These are phyloP conservation scores for Thunnus albacares DNA, from an alignment of 2,797 vertebrate species.

Conservation along the genomic window DNA sequence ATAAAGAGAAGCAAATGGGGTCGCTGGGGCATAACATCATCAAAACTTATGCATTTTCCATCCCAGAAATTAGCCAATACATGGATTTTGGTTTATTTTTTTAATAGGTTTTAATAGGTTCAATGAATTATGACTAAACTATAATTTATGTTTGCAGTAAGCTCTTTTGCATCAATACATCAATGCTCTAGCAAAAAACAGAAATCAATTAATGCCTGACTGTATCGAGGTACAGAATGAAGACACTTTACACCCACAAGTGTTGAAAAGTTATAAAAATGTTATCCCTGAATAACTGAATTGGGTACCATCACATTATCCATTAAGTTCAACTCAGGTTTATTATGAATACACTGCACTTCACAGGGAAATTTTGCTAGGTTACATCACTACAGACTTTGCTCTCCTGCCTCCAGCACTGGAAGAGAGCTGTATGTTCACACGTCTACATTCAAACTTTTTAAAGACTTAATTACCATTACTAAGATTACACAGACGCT, in stretches of 20 bases:
- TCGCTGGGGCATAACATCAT: constrained; percentile 2
- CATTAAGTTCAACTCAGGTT: not conserved
- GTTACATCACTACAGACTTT: constrained; percentile 32
- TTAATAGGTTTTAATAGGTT: not conserved
- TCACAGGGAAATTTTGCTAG: constrained; percentile 13
- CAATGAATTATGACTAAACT: not conserved
- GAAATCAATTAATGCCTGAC: not conserved
- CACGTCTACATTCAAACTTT: constrained; percentile 36
- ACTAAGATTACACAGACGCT: not conserved
- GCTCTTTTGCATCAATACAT: not conserved
- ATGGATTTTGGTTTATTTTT: not conserved
- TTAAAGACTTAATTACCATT: constrained; percentile 38
- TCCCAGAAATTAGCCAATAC: not conserved
- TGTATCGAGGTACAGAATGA: not conserved
- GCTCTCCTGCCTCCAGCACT: constrained; percentile 17
- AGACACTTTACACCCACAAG: not conserved
- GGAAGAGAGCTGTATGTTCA: constrained; percentile 30
- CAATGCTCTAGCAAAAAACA: not conserved
- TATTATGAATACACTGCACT: constrained; percentile 9
- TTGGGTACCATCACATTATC: constrained; percentile 4
- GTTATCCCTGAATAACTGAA: not conserved
- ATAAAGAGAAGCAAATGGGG: constrained; percentile 32
- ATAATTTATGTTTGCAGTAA: not conserved
- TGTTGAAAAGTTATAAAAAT: constrained; percentile 4
- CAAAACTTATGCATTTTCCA: constrained; percentile 11